Percentiles rank a stretch among this genome's conserved stretches.
These are phyloP conservation scores for Adelosebastes latens DNA, from an alignment of 2,797 vertebrate species.

Conservation along the genomic window DNA sequence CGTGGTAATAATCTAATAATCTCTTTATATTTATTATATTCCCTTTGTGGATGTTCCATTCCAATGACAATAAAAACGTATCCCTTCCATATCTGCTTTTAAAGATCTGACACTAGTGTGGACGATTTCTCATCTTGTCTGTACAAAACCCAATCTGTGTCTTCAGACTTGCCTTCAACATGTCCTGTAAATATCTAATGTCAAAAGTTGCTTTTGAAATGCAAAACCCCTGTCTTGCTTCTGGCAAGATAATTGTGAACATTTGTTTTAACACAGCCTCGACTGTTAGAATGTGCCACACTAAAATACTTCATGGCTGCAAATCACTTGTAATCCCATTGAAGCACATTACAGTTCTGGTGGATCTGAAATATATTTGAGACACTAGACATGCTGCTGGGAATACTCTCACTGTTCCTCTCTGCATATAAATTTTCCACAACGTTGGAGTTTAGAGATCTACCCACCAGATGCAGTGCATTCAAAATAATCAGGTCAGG, in stretches of 20 bases:
- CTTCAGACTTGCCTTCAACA: not conserved
- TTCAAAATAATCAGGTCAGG: conserved; percentile 53
- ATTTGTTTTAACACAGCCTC: conserved; percentile 50
- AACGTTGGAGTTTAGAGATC: conserved; percentile 27
- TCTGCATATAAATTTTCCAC: conserved; percentile 48
- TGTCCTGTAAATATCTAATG: conserved; percentile 25
- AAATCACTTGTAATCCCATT: conserved; percentile 64
- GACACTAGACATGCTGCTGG: conserved; percentile 45
- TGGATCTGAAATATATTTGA: conserved; percentile 56
- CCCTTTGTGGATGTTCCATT: not conserved
- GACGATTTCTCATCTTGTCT: not conserved
- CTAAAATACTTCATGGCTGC: conserved; percentile 51
- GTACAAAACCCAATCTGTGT: not conserved
- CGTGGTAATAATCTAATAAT: too few relatives aligned
- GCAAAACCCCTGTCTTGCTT: conserved; percentile 30
- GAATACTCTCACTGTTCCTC: conserved; percentile 40
- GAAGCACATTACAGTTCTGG: conserved; percentile 48
- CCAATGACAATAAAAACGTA: not conserved
- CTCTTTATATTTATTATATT: not conserved
- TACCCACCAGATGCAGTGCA: conserved; percentile 27
- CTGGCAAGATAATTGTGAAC: conserved; percentile 46
- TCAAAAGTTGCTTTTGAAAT: conserved; percentile 36
- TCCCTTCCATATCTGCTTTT: not conserved
- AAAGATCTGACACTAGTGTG: not conserved
- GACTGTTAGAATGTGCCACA: conserved; percentile 28